Evolutionary conservation across 2,113 vertebrate genomes (phyloP).

Genomic region (Tonatia bakeri): DNA sequence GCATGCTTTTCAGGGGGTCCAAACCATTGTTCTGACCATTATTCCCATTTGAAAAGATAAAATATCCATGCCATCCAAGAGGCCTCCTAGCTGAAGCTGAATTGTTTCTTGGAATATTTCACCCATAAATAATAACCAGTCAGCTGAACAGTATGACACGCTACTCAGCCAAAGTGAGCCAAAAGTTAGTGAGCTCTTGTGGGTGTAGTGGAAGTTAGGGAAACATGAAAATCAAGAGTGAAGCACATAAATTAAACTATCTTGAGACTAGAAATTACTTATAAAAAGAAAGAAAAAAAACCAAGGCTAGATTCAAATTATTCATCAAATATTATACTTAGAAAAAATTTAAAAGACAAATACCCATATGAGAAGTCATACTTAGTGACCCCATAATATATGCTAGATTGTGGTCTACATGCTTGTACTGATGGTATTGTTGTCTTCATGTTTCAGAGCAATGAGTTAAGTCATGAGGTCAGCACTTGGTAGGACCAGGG

Average conservation of each 20-base stretch:
- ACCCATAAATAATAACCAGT: background rate
- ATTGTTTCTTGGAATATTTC: background rate
- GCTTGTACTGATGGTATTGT: background rate
- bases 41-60: conserved; percentile 1
- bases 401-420: background rate
- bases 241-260: background rate
- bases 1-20: background rate
- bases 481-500: background rate
- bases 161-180: background rate
- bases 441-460: background rate
- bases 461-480: background rate
- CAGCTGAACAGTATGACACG: background rate
- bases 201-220: background rate
- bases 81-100: background rate
- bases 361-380: background rate
- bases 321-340: background rate
- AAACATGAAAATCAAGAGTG: background rate
- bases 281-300: background rate
- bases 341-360: background rate
- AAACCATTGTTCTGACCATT: background rate
- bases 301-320: background rate
- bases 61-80: background rate
- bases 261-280: background rate
- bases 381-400: background rate
- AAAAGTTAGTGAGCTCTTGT: background rate